These are phyloP conservation scores for Cephus rjabovi DNA, from an alignment of 2,888 invertebrate species.

Conservation along the genomic window DNA sequence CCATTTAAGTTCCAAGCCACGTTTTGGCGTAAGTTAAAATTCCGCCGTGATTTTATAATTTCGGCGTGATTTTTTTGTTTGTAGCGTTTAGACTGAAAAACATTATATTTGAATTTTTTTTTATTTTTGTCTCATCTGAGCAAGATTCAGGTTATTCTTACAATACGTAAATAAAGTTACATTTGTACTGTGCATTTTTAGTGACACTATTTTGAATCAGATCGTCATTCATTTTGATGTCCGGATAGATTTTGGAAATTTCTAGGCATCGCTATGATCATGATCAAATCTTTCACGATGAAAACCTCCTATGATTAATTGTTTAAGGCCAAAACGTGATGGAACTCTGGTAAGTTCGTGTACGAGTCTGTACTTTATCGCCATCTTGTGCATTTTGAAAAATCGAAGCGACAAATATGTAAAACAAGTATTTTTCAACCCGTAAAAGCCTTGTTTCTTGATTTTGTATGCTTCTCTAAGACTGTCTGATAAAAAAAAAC, in stretches of 20 bases:
- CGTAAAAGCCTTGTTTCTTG: slow-evolving; percentile 54
- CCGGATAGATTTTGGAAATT: neutral
- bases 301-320: neutral
- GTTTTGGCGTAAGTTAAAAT: neutral
- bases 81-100: neutral
- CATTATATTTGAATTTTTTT: neutral
- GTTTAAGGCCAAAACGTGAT: neutral
- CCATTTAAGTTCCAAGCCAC: neutral
- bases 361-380: neutral
- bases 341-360: neutral
- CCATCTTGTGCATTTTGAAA: slow-evolving; percentile 20
- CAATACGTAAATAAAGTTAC: neutral
- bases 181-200: neutral
- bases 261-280: neutral
- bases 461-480: slow-evolving; percentile 64
- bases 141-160: neutral
- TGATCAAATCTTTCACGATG: neutral
- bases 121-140: neutral
- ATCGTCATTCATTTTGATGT: neutral
- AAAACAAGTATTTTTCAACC: slow-evolving; percentile 52
- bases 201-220: neutral
- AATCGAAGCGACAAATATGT: slow-evolving; percentile 31
- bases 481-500: slow-evolving; percentile 60
- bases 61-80: neutral
- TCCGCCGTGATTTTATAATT: neutral